phyloP scores from a whole-genome alignment of 2,888 invertebrate species.

The Achlya flavicornis region DNA sequence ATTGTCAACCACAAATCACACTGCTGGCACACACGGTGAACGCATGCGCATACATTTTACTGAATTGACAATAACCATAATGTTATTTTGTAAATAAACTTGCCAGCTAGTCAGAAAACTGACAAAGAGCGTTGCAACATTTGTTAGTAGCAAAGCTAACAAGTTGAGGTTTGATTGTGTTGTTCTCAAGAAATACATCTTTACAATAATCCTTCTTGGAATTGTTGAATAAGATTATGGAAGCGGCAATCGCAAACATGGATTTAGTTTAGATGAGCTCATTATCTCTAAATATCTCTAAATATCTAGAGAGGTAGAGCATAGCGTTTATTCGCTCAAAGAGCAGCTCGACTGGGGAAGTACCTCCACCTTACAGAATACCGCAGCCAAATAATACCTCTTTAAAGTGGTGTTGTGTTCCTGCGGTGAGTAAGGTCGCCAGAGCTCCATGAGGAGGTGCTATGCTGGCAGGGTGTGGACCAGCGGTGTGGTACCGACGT shows the following conservation, averaged over 20 bases:
- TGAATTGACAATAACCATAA: slow-evolving; percentile 29
- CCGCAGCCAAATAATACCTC: no score
- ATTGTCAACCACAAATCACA: not conserved
- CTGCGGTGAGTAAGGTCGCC: no score
- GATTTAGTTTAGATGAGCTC: not conserved
- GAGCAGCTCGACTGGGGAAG: no score
- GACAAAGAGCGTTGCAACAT: slow-evolving; percentile 44
- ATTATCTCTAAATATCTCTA: no score
- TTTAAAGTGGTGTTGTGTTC: no score
- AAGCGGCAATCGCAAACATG: not conserved
- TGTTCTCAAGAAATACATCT: not conserved
- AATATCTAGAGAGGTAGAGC: no score
- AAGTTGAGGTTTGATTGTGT: not conserved
- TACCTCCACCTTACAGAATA: no score
- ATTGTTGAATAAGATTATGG: not conserved
- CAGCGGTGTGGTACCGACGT: no score
- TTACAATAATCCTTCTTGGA: slow-evolving; percentile 3
- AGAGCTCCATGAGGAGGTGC: no score
- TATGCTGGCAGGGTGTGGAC: no score
- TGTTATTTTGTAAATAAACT: slow-evolving; percentile 40
- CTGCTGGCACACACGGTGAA: not conserved
- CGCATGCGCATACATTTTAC: not conserved
- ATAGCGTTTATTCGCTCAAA: no score
- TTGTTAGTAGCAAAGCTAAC: not conserved
- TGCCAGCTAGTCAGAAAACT: slow-evolving; percentile 41